Percentiles rank a stretch among this genome's conserved stretches.
Conservation (phyloP, 2,113 vertebrate species). For the Terrapene triunguis region DNA sequence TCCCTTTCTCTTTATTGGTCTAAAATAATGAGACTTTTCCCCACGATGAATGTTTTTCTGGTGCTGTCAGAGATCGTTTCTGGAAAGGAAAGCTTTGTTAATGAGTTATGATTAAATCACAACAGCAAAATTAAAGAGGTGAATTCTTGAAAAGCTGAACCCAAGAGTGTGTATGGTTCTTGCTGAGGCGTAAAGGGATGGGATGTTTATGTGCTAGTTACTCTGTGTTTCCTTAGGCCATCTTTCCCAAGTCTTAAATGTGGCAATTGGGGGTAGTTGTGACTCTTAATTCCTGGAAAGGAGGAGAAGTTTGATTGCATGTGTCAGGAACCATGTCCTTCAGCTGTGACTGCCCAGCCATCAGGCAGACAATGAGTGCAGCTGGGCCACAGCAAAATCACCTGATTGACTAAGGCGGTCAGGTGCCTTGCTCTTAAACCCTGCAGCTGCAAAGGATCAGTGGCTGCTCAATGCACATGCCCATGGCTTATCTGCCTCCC, state of each 20-base stretch:
- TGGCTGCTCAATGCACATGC: neutral
- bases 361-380: neutral
- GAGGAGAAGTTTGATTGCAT: neutral
- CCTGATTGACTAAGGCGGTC: neutral
- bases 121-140: neutral
- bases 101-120: neutral
- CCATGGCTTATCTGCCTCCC: no score
- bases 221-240: neutral
- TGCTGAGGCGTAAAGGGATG: neutral
- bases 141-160: neutral
- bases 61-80: neutral
- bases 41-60: neutral
- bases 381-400: neutral
- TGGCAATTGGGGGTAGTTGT: neutral
- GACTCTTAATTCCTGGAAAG: neutral
- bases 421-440: neutral
- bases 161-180: neutral
- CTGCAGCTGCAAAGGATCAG: neutral
- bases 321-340: no score
- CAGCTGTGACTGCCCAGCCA: neutral
- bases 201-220: neutral
- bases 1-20: neutral
- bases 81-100: slow-evolving; percentile 22
- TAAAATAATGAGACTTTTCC: neutral
- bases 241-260: neutral